Evolutionary conservation across 2,113 vertebrate genomes (phyloP), one percentile per base, ranked within the genome.

Genomic region (Oenanthe melanoleuca): DNA sequence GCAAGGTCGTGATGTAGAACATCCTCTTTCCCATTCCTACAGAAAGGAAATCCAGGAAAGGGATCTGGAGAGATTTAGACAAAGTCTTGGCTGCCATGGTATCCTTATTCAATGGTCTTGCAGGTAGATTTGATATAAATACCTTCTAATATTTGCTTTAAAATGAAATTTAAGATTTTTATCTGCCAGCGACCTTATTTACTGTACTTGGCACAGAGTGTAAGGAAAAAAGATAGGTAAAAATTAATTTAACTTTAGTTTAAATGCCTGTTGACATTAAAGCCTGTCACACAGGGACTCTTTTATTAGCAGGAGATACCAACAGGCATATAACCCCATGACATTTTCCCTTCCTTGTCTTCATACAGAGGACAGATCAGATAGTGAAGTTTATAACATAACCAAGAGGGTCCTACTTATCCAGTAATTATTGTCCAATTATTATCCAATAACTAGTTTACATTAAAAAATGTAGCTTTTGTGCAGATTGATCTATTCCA

Each of bases 241-340:
- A 69, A 89, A 72, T 61, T 61, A 73, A 19, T 44, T 69, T 75
- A 53, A 45, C 5, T 57, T 81, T 14, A 17, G 5, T 47, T 82
- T 61, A 53, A 70, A 55, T 33, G 4, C 24, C n/a, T 65, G 6
- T 66, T 64, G 28, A 72, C 23, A 65, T 53, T 40, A 60, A 75
- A 75, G 3, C 5, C 53, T 60, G 5, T 75, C 19, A 79, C 18
- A 25, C 2, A 10, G 14, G 8, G 12, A n/a, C 16, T 56, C 8
- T 42, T 60, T 42, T 29, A 25, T 19, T 29, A 18, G 11, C 45
- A 63, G 29, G 9, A 26, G 2, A 61, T 31, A 61, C 17, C 11
- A 67, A 49, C 1, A 65, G 14, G 12, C 21, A 4, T 63, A 29
- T 14, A 66, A 64, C 3, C 1, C 8, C 1, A 2, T 57, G 9